A percentile compares a stretch with the other conserved stretches of the same genome.
Evolutionary conservation across 2,797 vertebrate species (phyloP).

Genomic region (Tachyglossus aculeatus): DNA sequence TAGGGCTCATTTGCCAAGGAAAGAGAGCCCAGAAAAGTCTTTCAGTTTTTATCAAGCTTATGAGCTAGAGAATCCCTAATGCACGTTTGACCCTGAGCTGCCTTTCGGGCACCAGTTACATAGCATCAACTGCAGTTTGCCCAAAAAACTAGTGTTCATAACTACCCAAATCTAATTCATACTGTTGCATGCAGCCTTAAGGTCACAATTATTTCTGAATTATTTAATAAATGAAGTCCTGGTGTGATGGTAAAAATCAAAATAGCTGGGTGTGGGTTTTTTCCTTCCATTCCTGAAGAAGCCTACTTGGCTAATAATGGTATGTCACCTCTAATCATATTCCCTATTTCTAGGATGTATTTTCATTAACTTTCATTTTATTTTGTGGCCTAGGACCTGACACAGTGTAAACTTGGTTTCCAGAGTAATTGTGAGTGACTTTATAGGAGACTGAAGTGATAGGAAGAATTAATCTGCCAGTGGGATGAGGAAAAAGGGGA

Average conservation of each 20-base stretch:
- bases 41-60: slow-evolving; percentile 39
- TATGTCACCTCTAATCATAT: slow-evolving; percentile 63
- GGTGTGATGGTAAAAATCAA: slow-evolving; percentile 49
- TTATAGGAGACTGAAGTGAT: neutral
- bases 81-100: slow-evolving; percentile 47
- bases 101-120: slow-evolving; percentile 51
- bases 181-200: slow-evolving; percentile 56
- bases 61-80: slow-evolving; percentile 22
- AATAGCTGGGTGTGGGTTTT: slow-evolving; percentile 25
- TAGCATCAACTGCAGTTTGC: slow-evolving; percentile 33
- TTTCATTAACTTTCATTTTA: slow-evolving; percentile 46
- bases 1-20: neutral
- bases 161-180: slow-evolving; percentile 47
- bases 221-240: slow-evolving; percentile 53
- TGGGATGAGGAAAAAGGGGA: neutral
- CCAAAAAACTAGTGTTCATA: slow-evolving; percentile 1
- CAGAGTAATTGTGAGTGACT: neutral
- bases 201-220: slow-evolving; percentile 71
- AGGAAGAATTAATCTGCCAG: neutral
- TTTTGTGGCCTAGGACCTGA: slow-evolving; percentile 30
- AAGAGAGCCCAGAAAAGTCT: slow-evolving; percentile 16
- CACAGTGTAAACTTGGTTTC: slow-evolving; percentile 25
- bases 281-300: slow-evolving; percentile 53
- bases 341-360: slow-evolving; percentile 43
- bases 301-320: slow-evolving; percentile 54